Evolutionary conservation across 2,888 invertebrate species (phyloP).

Genomic region (Acanthosoma haemorrhoidale): DNA sequence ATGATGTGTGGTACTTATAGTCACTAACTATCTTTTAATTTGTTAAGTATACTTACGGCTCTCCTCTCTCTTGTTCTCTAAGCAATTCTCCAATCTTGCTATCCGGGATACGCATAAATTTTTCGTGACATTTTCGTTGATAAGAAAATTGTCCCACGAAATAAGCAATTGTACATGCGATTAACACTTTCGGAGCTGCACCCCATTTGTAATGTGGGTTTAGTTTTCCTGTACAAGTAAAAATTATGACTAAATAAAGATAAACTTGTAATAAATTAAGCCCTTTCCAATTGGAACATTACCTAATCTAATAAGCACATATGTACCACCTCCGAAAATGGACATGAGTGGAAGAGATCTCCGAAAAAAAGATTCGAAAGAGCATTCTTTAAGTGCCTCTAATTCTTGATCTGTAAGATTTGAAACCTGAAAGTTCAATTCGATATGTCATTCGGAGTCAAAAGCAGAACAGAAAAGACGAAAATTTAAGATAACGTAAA

Average conservation of each 20-base stretch:
- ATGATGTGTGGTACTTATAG: too few relatives aligned
- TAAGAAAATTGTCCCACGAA: neutral
- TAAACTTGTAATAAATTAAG: neutral
- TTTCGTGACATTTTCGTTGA: neutral
- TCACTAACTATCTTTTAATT: too few relatives aligned
- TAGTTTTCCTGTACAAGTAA: neutral
- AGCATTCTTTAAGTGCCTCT: slow-evolving; percentile 53
- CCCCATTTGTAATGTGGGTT: neutral
- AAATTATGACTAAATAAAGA: neutral
- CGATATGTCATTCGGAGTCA: too few relatives aligned
- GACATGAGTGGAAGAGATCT: slow-evolving; percentile 65
- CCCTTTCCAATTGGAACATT: neutral
- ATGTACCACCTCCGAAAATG: slow-evolving; percentile 57
- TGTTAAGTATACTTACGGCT: slow-evolving; percentile 17
- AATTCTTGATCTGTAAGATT: neutral
- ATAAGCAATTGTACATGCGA: neutral
- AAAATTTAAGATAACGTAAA: too few relatives aligned
- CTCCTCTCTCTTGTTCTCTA: neutral
- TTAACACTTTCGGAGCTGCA: neutral
- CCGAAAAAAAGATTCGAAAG: slow-evolving; percentile 69
- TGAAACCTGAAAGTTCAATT: neutral
- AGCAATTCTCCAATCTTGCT: slow-evolving; percentile 7
- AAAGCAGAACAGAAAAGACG: too few relatives aligned
- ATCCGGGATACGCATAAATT: neutral
- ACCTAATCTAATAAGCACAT: slow-evolving; percentile 63